Percentiles rank a stretch among this genome's conserved stretches.
These are phyloP conservation scores for Stegodyphus dumicola DNA, from an alignment of 1,140 invertebrate species.

Conservation along the genomic window DNA sequence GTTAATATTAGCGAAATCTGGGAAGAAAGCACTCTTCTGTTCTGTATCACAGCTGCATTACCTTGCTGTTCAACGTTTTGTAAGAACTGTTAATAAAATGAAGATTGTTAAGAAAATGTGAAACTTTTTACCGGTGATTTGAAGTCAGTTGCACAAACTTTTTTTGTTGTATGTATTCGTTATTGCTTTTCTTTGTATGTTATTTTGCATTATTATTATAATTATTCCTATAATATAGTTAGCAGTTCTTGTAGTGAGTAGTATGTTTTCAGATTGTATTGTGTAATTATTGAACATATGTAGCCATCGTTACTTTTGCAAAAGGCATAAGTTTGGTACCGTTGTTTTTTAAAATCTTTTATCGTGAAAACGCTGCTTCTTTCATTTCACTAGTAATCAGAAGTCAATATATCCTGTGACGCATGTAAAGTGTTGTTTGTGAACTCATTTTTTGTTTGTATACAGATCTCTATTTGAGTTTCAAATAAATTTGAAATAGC, in stretches of 20 bases:
- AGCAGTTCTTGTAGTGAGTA: constrained; percentile 30
- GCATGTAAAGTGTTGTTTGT: background rate
- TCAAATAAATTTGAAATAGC: constrained; percentile 11
- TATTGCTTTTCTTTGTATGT: constrained; percentile 29
- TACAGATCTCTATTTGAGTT: constrained; percentile 18
- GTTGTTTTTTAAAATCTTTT: constrained; percentile 7
- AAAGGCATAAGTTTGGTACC: background rate
- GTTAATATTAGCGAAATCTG: too few relatives aligned
- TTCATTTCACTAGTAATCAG: constrained; percentile 14
- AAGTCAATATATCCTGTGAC: background rate
- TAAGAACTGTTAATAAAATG: background rate
- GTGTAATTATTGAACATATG: background rate
- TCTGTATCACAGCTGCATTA: too few relatives aligned
- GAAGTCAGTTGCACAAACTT: constrained; percentile 55
- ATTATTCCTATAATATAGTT: constrained; percentile 1
- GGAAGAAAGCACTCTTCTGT: too few relatives aligned
- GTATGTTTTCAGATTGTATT: constrained; percentile 17
- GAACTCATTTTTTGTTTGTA: background rate
- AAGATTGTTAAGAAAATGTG: background rate
- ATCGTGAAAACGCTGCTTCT: constrained; percentile 4
- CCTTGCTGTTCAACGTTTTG: background rate
- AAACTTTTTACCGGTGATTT: constrained; percentile 52
- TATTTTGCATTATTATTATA: constrained; percentile 31
- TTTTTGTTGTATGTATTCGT: constrained; percentile 36
- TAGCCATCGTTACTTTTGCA: background rate